These are phyloP conservation scores for Teleogryllus oceanicus DNA, from an alignment of 2,888 invertebrate genomes.

Conservation along the genomic window DNA sequence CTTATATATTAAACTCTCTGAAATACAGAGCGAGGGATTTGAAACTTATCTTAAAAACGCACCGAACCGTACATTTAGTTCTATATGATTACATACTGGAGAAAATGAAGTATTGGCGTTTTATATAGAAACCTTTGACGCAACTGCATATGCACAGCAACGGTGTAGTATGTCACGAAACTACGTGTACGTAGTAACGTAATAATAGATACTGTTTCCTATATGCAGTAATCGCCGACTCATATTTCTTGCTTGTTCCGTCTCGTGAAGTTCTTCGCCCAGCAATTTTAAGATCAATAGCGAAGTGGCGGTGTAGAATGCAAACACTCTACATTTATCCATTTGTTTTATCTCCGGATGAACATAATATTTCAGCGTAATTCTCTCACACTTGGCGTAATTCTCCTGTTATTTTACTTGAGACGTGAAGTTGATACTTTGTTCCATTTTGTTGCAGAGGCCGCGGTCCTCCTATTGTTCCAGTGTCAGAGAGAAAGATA, in stretches of 20 bases:
- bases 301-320: background rate
- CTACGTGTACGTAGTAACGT: too few species aligned
- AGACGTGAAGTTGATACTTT: conserved; percentile 10
- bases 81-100: too few species aligned
- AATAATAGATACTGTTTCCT: too few species aligned
- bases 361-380: conserved; percentile 9
- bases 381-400: conserved; percentile 18
- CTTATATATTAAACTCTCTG: too few species aligned
- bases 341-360: conserved; percentile 18
- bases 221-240: too few species aligned
- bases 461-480: conserved; percentile 26
- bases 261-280: background rate
- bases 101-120: too few species aligned
- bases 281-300: background rate
- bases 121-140: too few species aligned
- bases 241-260: background rate
- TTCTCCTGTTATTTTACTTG: conserved; percentile 6
- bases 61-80: too few species aligned
- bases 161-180: too few species aligned
- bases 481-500: conserved; percentile 29
- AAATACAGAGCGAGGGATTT: too few species aligned
- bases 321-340: background rate
- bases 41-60: too few species aligned
- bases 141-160: too few species aligned
- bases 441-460: conserved; percentile 22